phyloP scores from a whole-genome alignment of 64 coral and sea anemone genomes.

The Pocillopora verrucosa region DNA sequence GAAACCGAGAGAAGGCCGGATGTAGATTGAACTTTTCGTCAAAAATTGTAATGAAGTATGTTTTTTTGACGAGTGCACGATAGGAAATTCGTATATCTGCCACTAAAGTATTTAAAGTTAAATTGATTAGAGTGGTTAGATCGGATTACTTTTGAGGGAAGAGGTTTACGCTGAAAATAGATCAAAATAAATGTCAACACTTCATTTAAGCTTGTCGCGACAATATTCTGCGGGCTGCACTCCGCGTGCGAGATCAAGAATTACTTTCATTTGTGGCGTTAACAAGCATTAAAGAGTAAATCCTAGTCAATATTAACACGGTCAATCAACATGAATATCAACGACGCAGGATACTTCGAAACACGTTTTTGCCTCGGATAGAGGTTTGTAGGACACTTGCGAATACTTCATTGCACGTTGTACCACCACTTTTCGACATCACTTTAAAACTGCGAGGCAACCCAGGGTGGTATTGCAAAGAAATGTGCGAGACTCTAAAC shows the following conservation, averaged over 20 bases:
- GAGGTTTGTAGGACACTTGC: too few species aligned
- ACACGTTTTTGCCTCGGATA: too few species aligned
- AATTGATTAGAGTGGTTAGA: neutral
- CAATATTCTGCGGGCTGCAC: neutral
- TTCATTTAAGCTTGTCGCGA: neutral
- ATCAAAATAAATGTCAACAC: neutral
- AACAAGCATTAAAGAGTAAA: neutral
- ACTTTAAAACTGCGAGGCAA: too few species aligned
- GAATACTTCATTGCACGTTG: too few species aligned
- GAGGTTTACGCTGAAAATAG: neutral
- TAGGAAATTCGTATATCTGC: neutral
- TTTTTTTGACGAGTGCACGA: neutral
- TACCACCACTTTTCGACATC: too few species aligned
- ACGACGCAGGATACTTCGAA: too few species aligned
- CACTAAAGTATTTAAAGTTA: neutral
- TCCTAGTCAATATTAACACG: neutral
- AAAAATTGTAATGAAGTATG: neutral
- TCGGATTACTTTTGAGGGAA: neutral
- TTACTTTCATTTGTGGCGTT: neutral
- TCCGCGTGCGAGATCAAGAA: neutral
- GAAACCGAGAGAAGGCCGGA: neutral
- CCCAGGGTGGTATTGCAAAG: too few species aligned
- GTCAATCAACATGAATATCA: neutral
- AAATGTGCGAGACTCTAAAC: too few species aligned
- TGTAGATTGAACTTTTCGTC: neutral